Base-by-base conservation (phyloP, 2,888 invertebrate species). In the Synanthedon vespiformis region DNA sequence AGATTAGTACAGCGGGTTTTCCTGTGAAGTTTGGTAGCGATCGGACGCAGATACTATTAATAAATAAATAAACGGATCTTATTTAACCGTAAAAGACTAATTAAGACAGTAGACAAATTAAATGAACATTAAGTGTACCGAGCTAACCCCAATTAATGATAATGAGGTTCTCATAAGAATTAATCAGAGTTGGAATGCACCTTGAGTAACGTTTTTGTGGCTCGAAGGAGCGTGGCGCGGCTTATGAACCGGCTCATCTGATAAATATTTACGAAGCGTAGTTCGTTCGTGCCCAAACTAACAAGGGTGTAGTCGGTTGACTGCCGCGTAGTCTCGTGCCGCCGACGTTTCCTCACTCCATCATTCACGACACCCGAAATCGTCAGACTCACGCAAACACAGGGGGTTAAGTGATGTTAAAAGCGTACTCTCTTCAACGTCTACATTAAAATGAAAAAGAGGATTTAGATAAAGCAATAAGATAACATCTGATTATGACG, bases 211-310 rank as follows among this genome's bases (percentile, higher is more conserved):
- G 61, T 64, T 66, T 65, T 63, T 61, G 58, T 65, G 59, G 61
- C 57, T 56, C 57, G 58, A 57, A 55, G 54, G 53, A 51, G 58
- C 55, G 55, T 53, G 47, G 51, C 54, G 59, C 55, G 52, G 57
- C 58, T 54, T 41, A 51, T 53, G 47, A 51, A 54, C 58, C 55
- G 52, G 58, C 58, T 54, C 44, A 51, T 40, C 51, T 58, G 55
- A 72, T 78, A 72, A 72, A 74, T 78, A 79, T 79, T 74, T 68
- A 73, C 62, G 61, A 66, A 66, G 59, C 64, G 65, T 66, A 61
- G 60, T 12, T 55, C 53, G 59, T 65, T 72, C 76, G 75, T 74
- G 73, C 59, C 56, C 58, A 56, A 54, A 55, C 61, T 65, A 48
- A 55, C 54, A 62, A 63, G 41, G 49, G 58, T 34, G 34, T 14